Evolutionary conservation across 1,140 invertebrate genomes (phyloP).

Genomic region (Lordiphosa stackelbergi): DNA sequence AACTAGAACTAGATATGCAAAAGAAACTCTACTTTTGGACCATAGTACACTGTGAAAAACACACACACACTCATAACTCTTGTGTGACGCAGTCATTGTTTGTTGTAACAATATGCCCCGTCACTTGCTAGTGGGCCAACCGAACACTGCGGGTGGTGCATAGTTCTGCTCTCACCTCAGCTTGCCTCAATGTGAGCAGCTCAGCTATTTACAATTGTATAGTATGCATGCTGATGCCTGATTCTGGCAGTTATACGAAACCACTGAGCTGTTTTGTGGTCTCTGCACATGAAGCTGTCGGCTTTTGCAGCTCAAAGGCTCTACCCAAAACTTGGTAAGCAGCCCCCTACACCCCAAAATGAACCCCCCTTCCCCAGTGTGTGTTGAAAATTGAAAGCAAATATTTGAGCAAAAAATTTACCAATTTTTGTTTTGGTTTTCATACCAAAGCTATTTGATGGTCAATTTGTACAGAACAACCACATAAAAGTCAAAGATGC

Average conservation of each 20-base stretch:
- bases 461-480: conserved; percentile 55
- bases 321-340: conserved; percentile 8
- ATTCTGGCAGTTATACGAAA: conserved; percentile 63
- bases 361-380: conserved; percentile 12
- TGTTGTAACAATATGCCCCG: conserved; percentile 61
- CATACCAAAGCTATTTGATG: conserved; percentile 29
- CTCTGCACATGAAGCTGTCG: conserved; percentile 65
- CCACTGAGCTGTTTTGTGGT: conserved; percentile 66
- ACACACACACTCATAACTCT: conserved; percentile 50
- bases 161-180: conserved; percentile 38
- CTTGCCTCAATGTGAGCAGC: conserved; percentile 12
- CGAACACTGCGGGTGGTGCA: not conserved
- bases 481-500: conserved; percentile 35
- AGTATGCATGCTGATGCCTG: conserved; percentile 25
- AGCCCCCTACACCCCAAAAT: not conserved
- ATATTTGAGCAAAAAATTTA: conserved; percentile 72
- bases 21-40: too few species aligned
- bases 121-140: conserved; percentile 20
- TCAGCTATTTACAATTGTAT: conserved; percentile 8
- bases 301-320: conserved; percentile 50
- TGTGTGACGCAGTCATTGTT: conserved; percentile 57
- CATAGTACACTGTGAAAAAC: conserved; percentile 1
- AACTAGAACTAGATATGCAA: too few species aligned
- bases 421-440: conserved; percentile 43
- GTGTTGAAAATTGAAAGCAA: conserved; percentile 68